A percentile compares a stretch with the other conserved stretches of the same genome.
These are phyloP conservation scores for Ischnura elegans DNA, from an alignment of 2,888 invertebrate genomes.

Conservation along the genomic window DNA sequence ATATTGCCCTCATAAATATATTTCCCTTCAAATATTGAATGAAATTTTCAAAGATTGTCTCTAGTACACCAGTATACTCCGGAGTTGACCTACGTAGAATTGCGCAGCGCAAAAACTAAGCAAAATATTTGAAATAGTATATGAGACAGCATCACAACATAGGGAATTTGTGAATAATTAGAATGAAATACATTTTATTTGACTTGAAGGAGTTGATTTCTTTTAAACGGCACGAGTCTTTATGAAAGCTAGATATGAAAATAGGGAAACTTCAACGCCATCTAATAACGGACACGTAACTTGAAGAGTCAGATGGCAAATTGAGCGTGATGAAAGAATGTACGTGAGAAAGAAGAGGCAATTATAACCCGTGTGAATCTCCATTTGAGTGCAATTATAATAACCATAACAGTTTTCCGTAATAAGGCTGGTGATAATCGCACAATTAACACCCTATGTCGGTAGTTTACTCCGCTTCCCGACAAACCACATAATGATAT, in stretches of 20 bases:
- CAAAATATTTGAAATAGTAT: no score
- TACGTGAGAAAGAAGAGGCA: background rate
- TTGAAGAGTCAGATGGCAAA: background rate
- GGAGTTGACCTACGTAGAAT: no score
- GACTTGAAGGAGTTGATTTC: no score
- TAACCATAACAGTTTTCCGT: background rate
- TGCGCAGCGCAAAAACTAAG: no score
- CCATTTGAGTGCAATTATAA: background rate
- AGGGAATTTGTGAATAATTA: no score
- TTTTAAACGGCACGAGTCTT: no score
- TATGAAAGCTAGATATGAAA: background rate
- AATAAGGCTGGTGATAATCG: background rate
- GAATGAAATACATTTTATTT: no score
- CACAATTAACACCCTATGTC: background rate
- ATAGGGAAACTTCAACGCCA: background rate
- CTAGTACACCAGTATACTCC: no score
- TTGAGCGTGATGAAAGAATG: background rate
- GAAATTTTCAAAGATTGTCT: no score
- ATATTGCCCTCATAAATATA: no score
- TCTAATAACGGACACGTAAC: background rate
- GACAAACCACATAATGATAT: conserved; percentile 13
- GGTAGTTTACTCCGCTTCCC: background rate
- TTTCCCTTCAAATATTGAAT: no score
- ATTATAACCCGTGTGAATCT: background rate
- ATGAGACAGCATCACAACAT: no score